These are phyloP conservation scores for Zapus hudsonius DNA, from an alignment of 2,113 vertebrate species.

Conservation along the genomic window DNA sequence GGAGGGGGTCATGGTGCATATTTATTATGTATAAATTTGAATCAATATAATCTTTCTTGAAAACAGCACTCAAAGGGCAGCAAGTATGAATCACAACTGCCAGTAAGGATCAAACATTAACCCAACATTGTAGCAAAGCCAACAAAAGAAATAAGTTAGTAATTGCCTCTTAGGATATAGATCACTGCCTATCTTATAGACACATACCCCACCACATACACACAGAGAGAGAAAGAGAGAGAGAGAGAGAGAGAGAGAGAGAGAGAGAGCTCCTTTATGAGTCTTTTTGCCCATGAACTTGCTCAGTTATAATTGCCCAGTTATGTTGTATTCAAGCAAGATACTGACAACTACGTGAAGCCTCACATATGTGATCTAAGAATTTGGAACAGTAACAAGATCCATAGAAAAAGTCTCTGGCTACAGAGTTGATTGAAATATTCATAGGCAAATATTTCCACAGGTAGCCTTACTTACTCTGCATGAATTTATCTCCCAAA, in stretches of 20 bases:
- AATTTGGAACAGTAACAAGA: slow-evolving; percentile 8
- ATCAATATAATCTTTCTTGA: slow-evolving; percentile 60
- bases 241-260: too few relatives aligned
- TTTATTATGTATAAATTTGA: slow-evolving; percentile 66
- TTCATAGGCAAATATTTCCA: slow-evolving; percentile 39
- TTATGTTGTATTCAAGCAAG: slow-evolving; percentile 37
- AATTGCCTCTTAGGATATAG: slow-evolving; percentile 64
- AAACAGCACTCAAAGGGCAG: slow-evolving; percentile 65
- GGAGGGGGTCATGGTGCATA: slow-evolving; percentile 24
- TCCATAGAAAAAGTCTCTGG: slow-evolving; percentile 27
- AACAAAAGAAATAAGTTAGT: slow-evolving; percentile 70
- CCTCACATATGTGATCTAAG: slow-evolving; percentile 47
- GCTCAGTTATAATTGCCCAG: slow-evolving; percentile 60
- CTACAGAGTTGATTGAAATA: slow-evolving; percentile 5
- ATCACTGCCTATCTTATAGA: slow-evolving; percentile 64
- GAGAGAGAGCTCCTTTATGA: too few relatives aligned
- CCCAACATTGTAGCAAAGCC: slow-evolving; percentile 63
- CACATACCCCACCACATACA: slow-evolving; percentile 56
- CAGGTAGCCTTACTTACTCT: slow-evolving; percentile 6
- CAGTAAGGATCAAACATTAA: slow-evolving; percentile 74
- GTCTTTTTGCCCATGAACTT: slow-evolving; percentile 72
- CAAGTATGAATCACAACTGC: slow-evolving; percentile 68
- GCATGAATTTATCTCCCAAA: neutral
- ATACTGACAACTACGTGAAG: slow-evolving; percentile 23
- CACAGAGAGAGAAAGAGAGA: too few relatives aligned